Base-by-base conservation (phyloP, 2,888 invertebrate genomes). In the Pheosia gnoma region DNA sequence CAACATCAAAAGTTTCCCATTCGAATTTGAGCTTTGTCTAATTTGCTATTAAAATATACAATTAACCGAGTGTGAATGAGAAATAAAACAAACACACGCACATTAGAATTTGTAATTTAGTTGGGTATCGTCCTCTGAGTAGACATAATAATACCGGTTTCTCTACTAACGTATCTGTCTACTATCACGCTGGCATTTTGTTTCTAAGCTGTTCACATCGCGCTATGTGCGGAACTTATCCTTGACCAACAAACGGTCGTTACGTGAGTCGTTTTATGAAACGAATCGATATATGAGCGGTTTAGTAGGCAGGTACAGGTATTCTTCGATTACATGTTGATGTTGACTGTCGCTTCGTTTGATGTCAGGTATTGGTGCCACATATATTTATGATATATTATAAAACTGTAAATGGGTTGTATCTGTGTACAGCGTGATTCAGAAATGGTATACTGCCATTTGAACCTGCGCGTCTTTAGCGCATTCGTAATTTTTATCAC, bases 251-350 rank as follows among this genome's bases (percentile, higher is more conserved):
- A 59, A 65, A 56, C 52, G 59, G 47, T 70, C 54, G 57, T 75
- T 63, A 61, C 57, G 55, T 59, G 61, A 64, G 67, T 74, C 65
- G 61, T 69, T 74, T 65, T 71, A 43, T 49, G 61, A 67, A 61
- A 59, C 47, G 62, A 64, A 67, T 65, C 62, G 41, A 63, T 64
- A 61, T 51, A 37, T 55, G 58, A 56, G 58, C 38, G 55, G 61
- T 51, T 39, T 25, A 38, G 39, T 62, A 25, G 58, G 41, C 61
- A n/a, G 58, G 52, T 56, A 57, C 59, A 63, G 39, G 57, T 39
- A 43, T 57, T 62, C 61, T 65, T 59, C 63, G 63, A 62, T 63
- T 45, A 57, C 39, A 58, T 49, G 57, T 49, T 59, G 60, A 57
- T 64, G 63, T 54, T 60, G 60, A 59, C 58, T 47, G 58, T 62